Percentiles rank a stretch among this genome's conserved stretches.
Conservation (phyloP, 2,113 vertebrate species). For the Lycocorax pyrrhopterus region DNA sequence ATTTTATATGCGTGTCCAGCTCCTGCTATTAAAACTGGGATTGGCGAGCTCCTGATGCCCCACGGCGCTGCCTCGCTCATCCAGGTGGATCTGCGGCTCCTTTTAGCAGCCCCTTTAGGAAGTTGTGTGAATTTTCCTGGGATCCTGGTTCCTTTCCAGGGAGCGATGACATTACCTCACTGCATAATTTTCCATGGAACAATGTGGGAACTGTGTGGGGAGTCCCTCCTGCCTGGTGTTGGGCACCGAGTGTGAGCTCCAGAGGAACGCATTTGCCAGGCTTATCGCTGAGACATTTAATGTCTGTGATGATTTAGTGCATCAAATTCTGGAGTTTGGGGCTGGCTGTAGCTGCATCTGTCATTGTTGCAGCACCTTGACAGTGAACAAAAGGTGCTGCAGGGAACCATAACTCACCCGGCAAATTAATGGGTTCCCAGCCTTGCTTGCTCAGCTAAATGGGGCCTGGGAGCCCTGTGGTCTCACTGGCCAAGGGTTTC, state of each 20-base stretch:
- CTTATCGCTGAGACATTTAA: constrained; percentile 9
- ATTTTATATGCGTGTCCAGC: background rate
- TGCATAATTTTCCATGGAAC: background rate
- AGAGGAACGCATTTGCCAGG: constrained; percentile 7
- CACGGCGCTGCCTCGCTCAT: background rate
- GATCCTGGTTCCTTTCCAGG: background rate
- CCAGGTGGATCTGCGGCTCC: background rate
- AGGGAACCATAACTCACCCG: constrained; percentile 49
- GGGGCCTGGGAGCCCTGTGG: background rate
- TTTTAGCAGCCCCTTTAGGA: background rate
- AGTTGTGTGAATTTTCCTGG: background rate
- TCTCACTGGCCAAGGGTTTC: background rate
- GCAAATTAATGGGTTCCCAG: constrained; percentile 50
- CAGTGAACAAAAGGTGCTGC: constrained; percentile 58
- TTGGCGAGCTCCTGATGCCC: background rate
- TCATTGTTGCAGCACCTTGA: constrained; percentile 60
- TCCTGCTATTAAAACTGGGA: background rate
- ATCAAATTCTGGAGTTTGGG: constrained; percentile 22
- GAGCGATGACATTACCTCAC: background rate
- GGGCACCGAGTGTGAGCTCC: background rate
- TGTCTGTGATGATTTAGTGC: constrained; percentile 38
- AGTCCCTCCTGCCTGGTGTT: background rate
- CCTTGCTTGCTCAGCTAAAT: constrained; percentile 30
- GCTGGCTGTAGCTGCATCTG: constrained; percentile 41
- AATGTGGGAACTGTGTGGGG: background rate